These are phyloP conservation scores for Probosciger aterrimus DNA, from an alignment of 2,113 vertebrate species.

Conservation along the genomic window DNA sequence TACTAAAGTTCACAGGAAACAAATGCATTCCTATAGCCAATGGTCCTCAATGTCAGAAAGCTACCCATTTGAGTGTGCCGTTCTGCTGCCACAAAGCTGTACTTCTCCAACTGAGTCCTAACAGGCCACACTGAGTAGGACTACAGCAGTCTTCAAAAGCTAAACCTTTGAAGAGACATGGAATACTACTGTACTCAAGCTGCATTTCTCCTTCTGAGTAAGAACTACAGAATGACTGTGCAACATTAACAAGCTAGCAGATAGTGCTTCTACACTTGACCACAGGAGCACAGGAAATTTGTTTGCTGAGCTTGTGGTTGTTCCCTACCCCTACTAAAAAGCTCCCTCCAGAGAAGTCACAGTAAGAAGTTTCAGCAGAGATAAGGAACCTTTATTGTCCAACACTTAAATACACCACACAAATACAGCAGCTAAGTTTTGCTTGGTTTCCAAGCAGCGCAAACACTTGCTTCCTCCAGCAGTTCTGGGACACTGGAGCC, in stretches of 20 bases:
- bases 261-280: not conserved
- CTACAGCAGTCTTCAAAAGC: not conserved
- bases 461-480: not conserved
- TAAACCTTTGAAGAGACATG: not conserved
- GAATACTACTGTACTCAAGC: not conserved
- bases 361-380: not conserved
- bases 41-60: not conserved
- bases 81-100: not conserved
- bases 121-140: not conserved
- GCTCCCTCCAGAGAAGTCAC: not conserved
- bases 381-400: not conserved
- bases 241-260: not conserved
- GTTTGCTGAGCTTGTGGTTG: not conserved
- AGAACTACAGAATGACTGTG: not conserved
- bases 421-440: not conserved
- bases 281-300: not conserved
- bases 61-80: fast-evolving
- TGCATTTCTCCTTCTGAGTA: not conserved
- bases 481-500: not conserved
- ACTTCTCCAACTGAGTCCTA: not conserved
- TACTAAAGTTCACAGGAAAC: not conserved
- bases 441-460: not conserved
- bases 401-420: not conserved
- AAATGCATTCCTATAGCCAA: not conserved
- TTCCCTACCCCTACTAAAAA: not conserved